A percentile compares a stretch with the other conserved stretches of the same genome.
Evolutionary conservation across 2,113 vertebrate species (phyloP).

Genomic region (Raja brachyura): DNA sequence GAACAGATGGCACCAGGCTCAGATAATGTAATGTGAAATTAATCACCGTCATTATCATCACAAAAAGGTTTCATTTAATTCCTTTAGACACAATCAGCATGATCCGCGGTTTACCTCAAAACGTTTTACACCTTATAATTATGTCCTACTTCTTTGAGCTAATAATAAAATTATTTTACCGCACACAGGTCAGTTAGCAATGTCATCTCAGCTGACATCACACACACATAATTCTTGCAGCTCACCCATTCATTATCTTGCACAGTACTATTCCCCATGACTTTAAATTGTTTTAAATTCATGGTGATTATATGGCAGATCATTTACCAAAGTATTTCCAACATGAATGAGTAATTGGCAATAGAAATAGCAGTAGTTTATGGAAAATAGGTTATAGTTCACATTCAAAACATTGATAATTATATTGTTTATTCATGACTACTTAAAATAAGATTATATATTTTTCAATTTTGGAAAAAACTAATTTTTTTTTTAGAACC

Average conservation of each 20-base stretch:
- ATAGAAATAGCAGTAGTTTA: neutral
- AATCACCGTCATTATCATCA: slow-evolving; percentile 42
- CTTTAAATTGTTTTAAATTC: slow-evolving; percentile 31
- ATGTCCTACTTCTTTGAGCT: slow-evolving; percentile 27
- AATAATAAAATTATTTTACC: slow-evolving; percentile 33
- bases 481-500: neutral
- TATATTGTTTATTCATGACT: neutral
- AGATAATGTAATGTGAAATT: slow-evolving; percentile 41
- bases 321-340: slow-evolving; percentile 19
- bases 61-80: slow-evolving; percentile 39
- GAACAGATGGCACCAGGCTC: neutral
- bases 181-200: slow-evolving; percentile 26
- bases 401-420: neutral
- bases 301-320: neutral
- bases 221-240: neutral
- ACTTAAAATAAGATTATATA: neutral
- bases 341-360: neutral
- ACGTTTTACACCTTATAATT: slow-evolving; percentile 37
- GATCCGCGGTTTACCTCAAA: slow-evolving; percentile 17
- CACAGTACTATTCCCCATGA: neutral
- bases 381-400: neutral
- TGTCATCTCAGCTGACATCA: slow-evolving; percentile 34
- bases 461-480: neutral
- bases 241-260: slow-evolving; percentile 35
- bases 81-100: slow-evolving; percentile 37